Evolutionary conservation across 2,797 vertebrate genomes (phyloP), one percentile per base, ranked within the genome.

Genomic region (Numenius phaeopus): DNA sequence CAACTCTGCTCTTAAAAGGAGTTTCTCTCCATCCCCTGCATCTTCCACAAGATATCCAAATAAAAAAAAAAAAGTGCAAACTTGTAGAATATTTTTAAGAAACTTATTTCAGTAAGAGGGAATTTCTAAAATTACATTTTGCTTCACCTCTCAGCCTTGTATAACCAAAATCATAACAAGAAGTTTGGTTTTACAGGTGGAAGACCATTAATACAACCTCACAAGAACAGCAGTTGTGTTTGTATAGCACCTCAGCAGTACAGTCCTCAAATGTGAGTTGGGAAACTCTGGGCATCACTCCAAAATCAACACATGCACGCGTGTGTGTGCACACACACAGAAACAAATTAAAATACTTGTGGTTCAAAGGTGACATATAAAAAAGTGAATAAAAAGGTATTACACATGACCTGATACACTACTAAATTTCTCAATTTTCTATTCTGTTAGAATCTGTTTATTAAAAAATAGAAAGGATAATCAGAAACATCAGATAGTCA

Each of bases 261-360:
- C 78, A 90, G 90, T 9, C 42, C 81, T 91, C 78, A 72, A 87
- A 91, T 73, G 71, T 21, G 80, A 97, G 90, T 7, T 76, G 80
- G 87, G 69, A 83, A 94, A 94, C 89, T 93, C 92, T 91, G 90
- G 96, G 96, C 95, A 91, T 3, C 20, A 3, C 69, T 97, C 97
- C 96, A 97, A 87, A 87, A 85, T 18, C 90, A 96, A 96, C 78
- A 96, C 61, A 16, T 14, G 54, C 90, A 89, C 39, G 3, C 37
- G 18, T 10, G 47, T 59, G 86, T 67, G 83, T 2, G 32, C 9
- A 9, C 89, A 85, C 96, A 96, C 94, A 85, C 7, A 96, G 92
- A 94, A 94, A 91, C 90, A 96, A 95, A 95, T 97, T 94, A 97
- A 97, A 97, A 97, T 97, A 80, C 81, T 83, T 96, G 95, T 52